Evolutionary conservation across 2,888 invertebrate genomes (phyloP).

Genomic region (Taphrorychus bicolor): DNA sequence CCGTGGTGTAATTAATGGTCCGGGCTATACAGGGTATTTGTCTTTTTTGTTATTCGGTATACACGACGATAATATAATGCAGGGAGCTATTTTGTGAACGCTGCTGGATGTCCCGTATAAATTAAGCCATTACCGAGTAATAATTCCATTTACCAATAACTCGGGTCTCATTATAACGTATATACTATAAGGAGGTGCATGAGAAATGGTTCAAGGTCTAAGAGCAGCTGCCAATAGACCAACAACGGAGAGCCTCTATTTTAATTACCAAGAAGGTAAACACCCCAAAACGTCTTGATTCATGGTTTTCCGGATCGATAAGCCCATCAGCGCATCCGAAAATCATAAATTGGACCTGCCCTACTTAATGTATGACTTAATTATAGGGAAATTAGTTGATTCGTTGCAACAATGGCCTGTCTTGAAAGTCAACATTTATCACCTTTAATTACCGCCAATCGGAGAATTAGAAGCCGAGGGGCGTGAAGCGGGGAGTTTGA

Average conservation of each 20-base stretch:
- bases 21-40: constrained; percentile 3
- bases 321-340: background rate
- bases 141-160: background rate
- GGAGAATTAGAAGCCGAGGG: background rate
- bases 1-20: constrained; percentile 27
- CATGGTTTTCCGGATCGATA: background rate
- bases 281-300: background rate
- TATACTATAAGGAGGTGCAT: background rate
- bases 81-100: background rate
- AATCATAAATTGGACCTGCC: background rate
- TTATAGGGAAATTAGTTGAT: background rate
- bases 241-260: no score
- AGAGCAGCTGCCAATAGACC: no score
- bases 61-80: background rate
- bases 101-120: constrained; percentile 4
- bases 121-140: background rate
- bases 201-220: background rate
- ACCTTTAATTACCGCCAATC: background rate
- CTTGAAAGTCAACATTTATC: background rate
- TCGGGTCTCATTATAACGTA: background rate
- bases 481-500: no score
- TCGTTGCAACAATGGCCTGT: background rate
- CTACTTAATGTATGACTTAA: background rate
- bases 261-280: no score
- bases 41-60: constrained; percentile 3